Base-by-base conservation (phyloP, 2,113 vertebrate genomes). In the Aythya baeri region DNA sequence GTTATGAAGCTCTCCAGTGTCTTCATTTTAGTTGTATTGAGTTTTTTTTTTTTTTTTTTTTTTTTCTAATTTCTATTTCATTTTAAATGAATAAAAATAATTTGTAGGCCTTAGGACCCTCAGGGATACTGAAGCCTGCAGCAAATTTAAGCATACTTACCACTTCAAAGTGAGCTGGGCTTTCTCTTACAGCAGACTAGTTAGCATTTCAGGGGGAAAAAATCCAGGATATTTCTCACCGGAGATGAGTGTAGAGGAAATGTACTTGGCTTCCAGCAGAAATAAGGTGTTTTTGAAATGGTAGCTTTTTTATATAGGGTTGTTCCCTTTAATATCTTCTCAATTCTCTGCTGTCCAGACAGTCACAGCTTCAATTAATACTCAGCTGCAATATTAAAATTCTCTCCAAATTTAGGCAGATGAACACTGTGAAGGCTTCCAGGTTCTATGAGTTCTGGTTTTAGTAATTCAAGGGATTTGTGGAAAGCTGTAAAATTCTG, bases 51-150 rank as follows among this genome's bases (percentile, higher is more conserved):
- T 89, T 61, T 89, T 55, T n/a, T 58, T 61, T 36, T 36, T 89
- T 54, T n/a, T 63, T 49, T 21, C 43, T 62, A 55, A 91, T 83
- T 94, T 85, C n/a, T 92, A 38, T 73, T 89, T 92, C 23, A 76
- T 91, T 92, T 94, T 61, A 91, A 96, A 89, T 89, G 54, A 95
- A 76, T 93, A 94, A 91, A 95, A 94, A 87, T 89, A 84, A 84
- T 93, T 72, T 88, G 70, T 76, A 95, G 74, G 36, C 44, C 66
- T 82, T 89, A 34, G n/a, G 44, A 89, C 83, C 72, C 88, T 85
- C 77, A 89, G 74, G 54, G 74, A 22, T 87, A 70, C 74, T 50
- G 74, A 91, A 82, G 44, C 92, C 83, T 91, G 77, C n/a, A 91
- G 91, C 71, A 92, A 89, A 79, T 92, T 92, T 87, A 86, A 91